phyloP scores from a whole-genome alignment of 92 coral and sea anemone genomes.

The Epizoanthus scotinus region DNA sequence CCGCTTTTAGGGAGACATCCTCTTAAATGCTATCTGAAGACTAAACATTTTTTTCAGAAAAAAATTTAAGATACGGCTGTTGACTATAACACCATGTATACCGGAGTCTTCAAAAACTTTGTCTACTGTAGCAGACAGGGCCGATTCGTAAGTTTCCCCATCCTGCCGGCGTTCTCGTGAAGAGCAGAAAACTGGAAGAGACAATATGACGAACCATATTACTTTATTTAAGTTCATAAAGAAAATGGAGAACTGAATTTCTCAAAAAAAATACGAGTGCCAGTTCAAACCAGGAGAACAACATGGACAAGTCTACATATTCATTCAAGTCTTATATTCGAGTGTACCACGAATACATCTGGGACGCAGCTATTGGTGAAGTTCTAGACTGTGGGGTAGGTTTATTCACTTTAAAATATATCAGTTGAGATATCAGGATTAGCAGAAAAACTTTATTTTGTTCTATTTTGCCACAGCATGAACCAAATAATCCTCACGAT shows the following conservation, averaged over 20 bases:
- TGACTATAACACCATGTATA: constrained; percentile 33
- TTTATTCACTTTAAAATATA: no score
- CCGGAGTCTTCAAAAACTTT: constrained; percentile 38
- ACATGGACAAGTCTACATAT: constrained; percentile 36
- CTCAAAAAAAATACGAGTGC: no score
- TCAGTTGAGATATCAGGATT: no score
- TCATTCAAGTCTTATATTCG: background rate
- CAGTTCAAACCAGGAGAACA: background rate
- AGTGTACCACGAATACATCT: background rate
- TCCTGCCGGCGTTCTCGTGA: background rate
- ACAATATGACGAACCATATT: background rate
- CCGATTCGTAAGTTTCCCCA: background rate
- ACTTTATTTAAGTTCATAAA: background rate
- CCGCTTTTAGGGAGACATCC: no score
- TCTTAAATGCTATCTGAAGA: no score
- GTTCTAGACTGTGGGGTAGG: background rate
- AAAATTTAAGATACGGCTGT: constrained; percentile 37
- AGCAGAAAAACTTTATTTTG: no score
- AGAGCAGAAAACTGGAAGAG: background rate
- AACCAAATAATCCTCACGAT: no score
- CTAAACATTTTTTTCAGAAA: constrained; percentile 23
- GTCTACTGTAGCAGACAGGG: constrained; percentile 15
- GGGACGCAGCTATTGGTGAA: constrained; percentile 4
- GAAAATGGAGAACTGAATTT: background rate
- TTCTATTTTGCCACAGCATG: no score